Base-by-base conservation (phyloP, 1,140 invertebrate genomes). In the Uloborus diversus region DNA sequence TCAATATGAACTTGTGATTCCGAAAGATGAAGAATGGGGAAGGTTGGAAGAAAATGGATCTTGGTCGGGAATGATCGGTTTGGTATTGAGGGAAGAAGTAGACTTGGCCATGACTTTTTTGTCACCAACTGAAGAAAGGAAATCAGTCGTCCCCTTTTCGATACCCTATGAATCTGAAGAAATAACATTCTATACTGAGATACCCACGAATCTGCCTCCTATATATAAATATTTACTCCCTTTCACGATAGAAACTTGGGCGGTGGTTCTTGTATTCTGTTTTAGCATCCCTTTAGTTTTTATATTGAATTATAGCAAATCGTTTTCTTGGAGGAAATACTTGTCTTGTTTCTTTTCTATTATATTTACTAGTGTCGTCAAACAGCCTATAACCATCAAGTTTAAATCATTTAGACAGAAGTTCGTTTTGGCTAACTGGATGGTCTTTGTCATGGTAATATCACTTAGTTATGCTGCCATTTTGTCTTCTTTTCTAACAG, bases 401-500 rank as follows among this genome's bases (percentile, higher is more conserved):
- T 2, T 9, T 2, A 32, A 7, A 14, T 13, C 20, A 11, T 28
- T 13, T 1, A 30, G 25, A 28, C 11, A 20, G 11, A 70, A 25
- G 25, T 5, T 70, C 1, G 11, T 57, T 1, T 2, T 70, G 3
- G 2, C 20, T 1, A 23, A 3, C n/a, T 70, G 68, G 49, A 1
- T n/a, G 14, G 3, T 70, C 5, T 56, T 57, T 17, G 27, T 30
- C 1, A 9, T 57, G 9, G 20, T 70, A 11, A 23, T 70, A 4
- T 25, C 49, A 14, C 5, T 25, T 1, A 13, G 28, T 7, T 70
- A 57, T 57, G 33, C 49, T 27, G 17, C 49, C 5, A 23, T 27
- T 20, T 32, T 70, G 47, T 53, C 57, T 7, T 56, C 68, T 25
- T 70, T 70, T 17, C 7, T 70, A 23, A 70, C 30, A 9, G 11